Conservation (phyloP, 2,113 vertebrate species). For the Vicugna pacos region DNA sequence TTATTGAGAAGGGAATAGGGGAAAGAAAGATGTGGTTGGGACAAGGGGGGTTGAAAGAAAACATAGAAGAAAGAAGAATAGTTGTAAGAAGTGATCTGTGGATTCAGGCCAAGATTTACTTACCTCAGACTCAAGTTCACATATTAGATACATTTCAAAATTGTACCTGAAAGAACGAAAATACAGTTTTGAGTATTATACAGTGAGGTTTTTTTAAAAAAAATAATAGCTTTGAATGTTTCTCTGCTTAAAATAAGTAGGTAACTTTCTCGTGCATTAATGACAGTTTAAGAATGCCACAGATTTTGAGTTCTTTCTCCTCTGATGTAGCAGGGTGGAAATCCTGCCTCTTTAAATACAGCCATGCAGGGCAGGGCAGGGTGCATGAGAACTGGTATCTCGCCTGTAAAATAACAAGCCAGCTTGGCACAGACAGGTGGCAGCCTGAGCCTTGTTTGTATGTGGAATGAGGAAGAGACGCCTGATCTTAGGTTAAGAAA, state of each 20-base stretch:
- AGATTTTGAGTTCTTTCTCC: background rate
- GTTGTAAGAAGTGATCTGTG: background rate
- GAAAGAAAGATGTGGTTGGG: background rate
- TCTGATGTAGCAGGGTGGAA: background rate
- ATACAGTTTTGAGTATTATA: background rate
- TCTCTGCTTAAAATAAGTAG: background rate
- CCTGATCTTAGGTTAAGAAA: background rate
- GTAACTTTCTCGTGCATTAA: background rate
- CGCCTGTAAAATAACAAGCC: background rate
- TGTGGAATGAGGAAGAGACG: background rate
- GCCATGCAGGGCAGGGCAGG: background rate
- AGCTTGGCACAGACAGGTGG: background rate
- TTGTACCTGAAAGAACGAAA: background rate
- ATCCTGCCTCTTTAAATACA: background rate
- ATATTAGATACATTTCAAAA: conserved; percentile 28
- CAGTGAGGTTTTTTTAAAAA: background rate
- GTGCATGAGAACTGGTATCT: background rate
- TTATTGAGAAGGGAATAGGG: background rate
- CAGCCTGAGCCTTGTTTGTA: background rate
- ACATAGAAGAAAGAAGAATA: background rate
- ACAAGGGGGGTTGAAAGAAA: background rate
- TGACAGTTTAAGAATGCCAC: background rate
- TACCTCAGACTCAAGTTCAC: background rate
- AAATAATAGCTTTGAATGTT: background rate
- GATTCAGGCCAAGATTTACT: background rate